These are phyloP conservation scores for Leiothrix lutea DNA, from an alignment of 2,113 vertebrate species.

Conservation along the genomic window DNA sequence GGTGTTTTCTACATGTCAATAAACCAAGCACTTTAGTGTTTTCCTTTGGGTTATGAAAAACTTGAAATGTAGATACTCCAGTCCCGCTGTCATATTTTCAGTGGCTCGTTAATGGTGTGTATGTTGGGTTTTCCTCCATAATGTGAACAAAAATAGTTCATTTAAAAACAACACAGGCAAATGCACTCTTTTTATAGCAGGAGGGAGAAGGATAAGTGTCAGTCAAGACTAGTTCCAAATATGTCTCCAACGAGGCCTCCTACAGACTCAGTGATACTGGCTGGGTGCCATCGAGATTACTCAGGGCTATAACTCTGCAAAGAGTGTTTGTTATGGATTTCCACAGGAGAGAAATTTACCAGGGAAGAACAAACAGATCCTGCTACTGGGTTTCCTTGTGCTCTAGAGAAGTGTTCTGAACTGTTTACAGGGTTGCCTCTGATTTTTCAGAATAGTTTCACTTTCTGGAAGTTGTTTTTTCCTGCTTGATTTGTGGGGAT, in stretches of 20 bases:
- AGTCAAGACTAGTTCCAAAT: constrained; percentile 1
- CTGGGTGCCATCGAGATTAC: neutral
- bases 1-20: neutral
- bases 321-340: constrained; percentile 20
- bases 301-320: constrained; percentile 1
- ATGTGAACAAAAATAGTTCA: neutral
- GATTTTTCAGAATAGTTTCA: neutral
- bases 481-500: neutral
- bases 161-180: neutral
- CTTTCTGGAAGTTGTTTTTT: neutral
- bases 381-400: neutral
- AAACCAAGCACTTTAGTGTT: neutral
- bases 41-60: neutral
- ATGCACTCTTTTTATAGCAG: neutral
- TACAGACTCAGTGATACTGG: constrained; percentile 6
- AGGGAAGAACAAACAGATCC: neutral
- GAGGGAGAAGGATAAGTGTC: constrained; percentile 28
- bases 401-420: neutral
- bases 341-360: neutral
- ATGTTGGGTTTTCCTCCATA: neutral
- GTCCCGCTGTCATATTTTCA: neutral
- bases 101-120: neutral
- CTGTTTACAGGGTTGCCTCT: neutral
- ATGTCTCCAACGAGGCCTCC: neutral
- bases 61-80: neutral